These are phyloP conservation scores for Brachyhypopomus occidentalis DNA, from an alignment of 2,113 vertebrate genomes.

Conservation along the genomic window DNA sequence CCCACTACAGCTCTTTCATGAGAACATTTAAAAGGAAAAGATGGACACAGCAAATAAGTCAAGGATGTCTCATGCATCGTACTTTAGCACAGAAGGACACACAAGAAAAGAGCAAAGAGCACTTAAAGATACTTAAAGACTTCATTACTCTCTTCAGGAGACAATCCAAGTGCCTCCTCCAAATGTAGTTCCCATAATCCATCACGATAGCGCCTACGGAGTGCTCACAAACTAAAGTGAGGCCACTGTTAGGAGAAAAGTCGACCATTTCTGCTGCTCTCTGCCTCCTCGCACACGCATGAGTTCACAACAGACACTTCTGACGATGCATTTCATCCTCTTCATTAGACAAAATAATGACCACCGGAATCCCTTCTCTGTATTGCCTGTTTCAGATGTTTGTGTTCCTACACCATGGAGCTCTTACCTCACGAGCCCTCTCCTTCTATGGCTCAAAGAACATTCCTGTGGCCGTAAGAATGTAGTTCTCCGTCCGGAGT, in stretches of 20 bases:
- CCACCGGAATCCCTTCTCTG: too few relatives aligned
- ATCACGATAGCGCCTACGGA: neutral
- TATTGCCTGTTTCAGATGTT: neutral
- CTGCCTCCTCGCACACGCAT: neutral
- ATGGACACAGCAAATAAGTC: neutral
- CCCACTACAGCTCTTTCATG: neutral
- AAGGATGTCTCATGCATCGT: conserved; percentile 10
- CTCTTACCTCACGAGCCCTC: neutral
- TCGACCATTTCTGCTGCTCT: neutral
- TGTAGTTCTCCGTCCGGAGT: neutral
- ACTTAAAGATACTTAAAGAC: neutral
- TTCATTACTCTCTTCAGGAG: neutral
- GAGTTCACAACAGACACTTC: neutral
- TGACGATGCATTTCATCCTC: too few relatives aligned
- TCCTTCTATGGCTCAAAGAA: neutral
- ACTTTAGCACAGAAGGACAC: neutral
- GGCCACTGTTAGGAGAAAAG: too few relatives aligned
- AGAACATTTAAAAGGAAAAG: neutral
- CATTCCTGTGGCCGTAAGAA: conserved; percentile 2
- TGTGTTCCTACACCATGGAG: neutral
- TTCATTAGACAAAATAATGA: too few relatives aligned
- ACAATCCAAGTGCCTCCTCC: neutral
- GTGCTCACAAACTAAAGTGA: neutral
- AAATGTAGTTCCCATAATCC: neutral
- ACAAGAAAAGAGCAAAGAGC: neutral